Evolutionary conservation across 2,113 vertebrate species (phyloP), one percentile per base, ranked within the genome.

Genomic region (Callionymus lyra): DNA sequence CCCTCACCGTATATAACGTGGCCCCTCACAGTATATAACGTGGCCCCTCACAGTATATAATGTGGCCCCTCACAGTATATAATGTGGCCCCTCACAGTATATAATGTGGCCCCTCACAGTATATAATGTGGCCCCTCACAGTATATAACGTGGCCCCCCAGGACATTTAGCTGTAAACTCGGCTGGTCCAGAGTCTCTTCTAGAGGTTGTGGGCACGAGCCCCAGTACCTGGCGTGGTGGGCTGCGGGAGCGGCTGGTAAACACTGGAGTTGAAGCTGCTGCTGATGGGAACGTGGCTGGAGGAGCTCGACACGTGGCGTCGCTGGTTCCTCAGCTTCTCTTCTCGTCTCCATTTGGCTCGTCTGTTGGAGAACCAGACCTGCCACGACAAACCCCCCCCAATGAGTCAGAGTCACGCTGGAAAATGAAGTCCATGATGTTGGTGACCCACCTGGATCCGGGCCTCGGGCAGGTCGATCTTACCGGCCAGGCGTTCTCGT

Each of bases 351-450:
- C 95, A 99, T 52, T 99, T 99, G 47, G 95, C 95, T 79, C 95
- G 86, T 83, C 95, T 85, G 77, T 99, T 99, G 41, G 94, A 99
- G 85, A 99, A 99, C 95, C 95, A 99, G 66, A 99, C 95, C 95
- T 99, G 70, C 21, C 21, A n/a, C 21, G 21, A 27, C 21, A 27
- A 27, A 8, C n/a, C n/a, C n/a, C n/a, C n/a, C n/a, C n/a, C n/a
- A n/a, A n/a, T 10, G 5, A 44, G 31, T 34, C 2, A 34, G 1
- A 34, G 11, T n/a, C 11, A 12, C n/a, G 33, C 33, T 12, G 11
- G 33, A 34, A 34, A 34, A 34, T 34, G 12, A 34, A 34, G 33
- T 12, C 10, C 33, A 34, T n/a, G n/a, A 34, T 10, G 33, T 1
- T n/a, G n/a, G n/a, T 27, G 21, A 27, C 4, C 21, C 84, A 98